These are phyloP conservation scores for Machimus rusticus DNA, from an alignment of 2,888 invertebrate species.

Conservation along the genomic window DNA sequence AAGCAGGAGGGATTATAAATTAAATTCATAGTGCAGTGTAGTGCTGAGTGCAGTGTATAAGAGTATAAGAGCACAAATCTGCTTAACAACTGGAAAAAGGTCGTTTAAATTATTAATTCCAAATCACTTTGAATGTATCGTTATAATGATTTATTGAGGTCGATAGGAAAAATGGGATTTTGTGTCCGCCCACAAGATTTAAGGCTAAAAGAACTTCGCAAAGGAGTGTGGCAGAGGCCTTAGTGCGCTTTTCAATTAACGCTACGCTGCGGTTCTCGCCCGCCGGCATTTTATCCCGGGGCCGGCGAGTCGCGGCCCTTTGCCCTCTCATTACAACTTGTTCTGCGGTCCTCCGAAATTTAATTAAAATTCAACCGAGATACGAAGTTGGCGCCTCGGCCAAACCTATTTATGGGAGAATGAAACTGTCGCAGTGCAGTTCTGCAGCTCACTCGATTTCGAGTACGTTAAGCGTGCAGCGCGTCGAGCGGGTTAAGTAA, in stretches of 20 bases:
- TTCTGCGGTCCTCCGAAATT: slow-evolving; percentile 32
- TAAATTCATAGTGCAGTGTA: too few species aligned
- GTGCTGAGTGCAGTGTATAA: too few species aligned
- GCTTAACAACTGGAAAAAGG: neutral
- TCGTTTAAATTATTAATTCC: neutral
- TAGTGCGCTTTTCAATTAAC: slow-evolving; percentile 29
- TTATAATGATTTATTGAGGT: neutral
- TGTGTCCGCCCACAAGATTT: neutral
- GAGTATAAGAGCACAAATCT: too few species aligned
- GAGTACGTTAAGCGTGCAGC: neutral
- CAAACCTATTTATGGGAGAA: slow-evolving; percentile 18
- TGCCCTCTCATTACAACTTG: slow-evolving; percentile 9
- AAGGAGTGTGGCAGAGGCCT: neutral
- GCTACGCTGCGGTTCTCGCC: neutral
- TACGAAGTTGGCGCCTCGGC: slow-evolving; percentile 25
- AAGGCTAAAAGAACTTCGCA: neutral
- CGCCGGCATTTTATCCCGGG: neutral
- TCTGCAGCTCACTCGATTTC: slow-evolving; percentile 33
- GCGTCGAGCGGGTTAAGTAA: neutral
- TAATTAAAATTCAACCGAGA: slow-evolving; percentile 44
- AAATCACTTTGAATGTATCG: neutral
- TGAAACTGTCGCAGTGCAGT: slow-evolving; percentile 44
- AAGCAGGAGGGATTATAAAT: too few species aligned
- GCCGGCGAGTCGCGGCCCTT: neutral
- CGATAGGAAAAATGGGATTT: neutral